phyloP scores from a whole-genome alignment of 1,140 invertebrate species.

The Hylaeus volcanicus region DNA sequence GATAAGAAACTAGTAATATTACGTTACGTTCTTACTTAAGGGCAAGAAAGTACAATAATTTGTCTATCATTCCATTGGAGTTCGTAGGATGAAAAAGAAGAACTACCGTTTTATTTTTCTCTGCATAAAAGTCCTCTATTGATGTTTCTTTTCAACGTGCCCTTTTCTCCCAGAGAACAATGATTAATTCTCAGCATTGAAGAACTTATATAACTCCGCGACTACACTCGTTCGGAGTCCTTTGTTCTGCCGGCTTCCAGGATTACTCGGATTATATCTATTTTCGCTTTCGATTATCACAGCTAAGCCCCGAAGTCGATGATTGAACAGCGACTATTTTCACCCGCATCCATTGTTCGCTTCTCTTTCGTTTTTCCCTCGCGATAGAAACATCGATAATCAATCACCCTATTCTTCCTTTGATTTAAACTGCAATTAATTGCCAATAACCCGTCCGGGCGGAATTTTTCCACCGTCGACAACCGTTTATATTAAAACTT shows the following conservation, averaged over 20 bases:
- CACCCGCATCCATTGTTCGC: neutral
- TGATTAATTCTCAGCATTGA: neutral
- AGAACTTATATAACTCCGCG: neutral
- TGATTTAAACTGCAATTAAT: conserved; percentile 1
- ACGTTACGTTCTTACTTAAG: too few relatives aligned
- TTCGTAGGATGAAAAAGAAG: too few relatives aligned
- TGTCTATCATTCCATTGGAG: too few relatives aligned
- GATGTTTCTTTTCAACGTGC: neutral
- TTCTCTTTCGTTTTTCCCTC: neutral
- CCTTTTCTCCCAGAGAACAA: neutral
- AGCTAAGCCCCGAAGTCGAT: conserved; percentile 3
- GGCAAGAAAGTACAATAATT: too few relatives aligned
- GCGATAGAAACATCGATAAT: conserved; percentile 5
- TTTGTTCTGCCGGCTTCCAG: neutral
- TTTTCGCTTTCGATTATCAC: neutral
- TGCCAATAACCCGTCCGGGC: neutral
- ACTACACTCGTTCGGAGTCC: neutral
- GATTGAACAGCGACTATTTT: neutral
- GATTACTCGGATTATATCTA: conserved; percentile 10
- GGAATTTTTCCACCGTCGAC: neutral
- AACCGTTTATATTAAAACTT: neutral
- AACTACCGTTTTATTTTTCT: too few relatives aligned
- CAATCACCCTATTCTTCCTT: neutral
- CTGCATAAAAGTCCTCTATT: neutral
- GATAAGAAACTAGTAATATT: too few relatives aligned